Conservation (phyloP, 2,888 invertebrate genomes). For the Julus scandinavius region DNA sequence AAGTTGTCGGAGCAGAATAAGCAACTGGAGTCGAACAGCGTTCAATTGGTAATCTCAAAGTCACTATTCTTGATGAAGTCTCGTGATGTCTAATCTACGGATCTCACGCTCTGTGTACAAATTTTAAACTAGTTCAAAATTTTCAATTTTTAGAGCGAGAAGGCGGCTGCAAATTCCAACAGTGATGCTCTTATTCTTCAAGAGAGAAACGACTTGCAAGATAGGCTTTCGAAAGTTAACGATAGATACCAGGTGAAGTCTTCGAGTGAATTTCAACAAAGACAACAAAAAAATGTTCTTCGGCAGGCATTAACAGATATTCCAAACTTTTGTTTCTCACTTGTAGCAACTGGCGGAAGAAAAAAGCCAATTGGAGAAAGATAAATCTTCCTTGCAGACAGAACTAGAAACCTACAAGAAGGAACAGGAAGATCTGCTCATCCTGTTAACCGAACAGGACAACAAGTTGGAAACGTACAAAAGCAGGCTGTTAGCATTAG, state of each 20-base stretch:
- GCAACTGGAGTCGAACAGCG: background rate
- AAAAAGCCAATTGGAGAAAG: slow-evolving; percentile 51
- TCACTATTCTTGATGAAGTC: too few species aligned
- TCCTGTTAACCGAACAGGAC: slow-evolving; percentile 90
- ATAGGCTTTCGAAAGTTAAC: slow-evolving; percentile 11
- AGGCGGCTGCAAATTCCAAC: background rate
- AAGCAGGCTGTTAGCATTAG: slow-evolving; percentile 65
- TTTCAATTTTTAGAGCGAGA: background rate
- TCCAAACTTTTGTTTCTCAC: background rate
- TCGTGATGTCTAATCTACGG: too few species aligned
- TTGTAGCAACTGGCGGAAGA: slow-evolving; percentile 57
- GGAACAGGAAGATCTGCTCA: slow-evolving; percentile 94
- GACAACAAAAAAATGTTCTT: background rate
- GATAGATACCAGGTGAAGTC: background rate
- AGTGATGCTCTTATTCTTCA: background rate
- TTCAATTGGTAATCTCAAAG: background rate
- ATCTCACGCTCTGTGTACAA: too few species aligned
- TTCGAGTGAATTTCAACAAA: background rate
- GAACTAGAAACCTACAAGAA: slow-evolving; percentile 78
- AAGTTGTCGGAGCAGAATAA: slow-evolving; percentile 8
- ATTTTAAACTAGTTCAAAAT: background rate
- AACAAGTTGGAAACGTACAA: slow-evolving; percentile 76
- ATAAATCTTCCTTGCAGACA: slow-evolving; percentile 58
- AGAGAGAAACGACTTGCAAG: slow-evolving; percentile 18
- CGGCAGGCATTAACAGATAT: background rate